Conservation (phyloP, 2,888 invertebrate genomes). For the Nomada hirtipes region DNA sequence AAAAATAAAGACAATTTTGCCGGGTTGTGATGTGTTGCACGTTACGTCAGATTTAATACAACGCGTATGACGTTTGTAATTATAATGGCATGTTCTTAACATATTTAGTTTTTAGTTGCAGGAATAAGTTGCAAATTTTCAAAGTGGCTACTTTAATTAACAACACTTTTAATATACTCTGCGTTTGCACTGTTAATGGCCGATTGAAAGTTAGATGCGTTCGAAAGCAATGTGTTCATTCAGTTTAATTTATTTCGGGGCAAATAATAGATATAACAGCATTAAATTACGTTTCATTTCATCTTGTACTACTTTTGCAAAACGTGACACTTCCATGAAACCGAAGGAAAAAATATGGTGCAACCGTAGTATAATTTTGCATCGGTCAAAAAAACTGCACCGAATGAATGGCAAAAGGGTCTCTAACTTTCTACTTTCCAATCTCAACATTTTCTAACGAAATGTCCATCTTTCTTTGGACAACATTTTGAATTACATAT, state of each 20-base stretch:
- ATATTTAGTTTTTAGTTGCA: background rate
- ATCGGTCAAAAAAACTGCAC: background rate
- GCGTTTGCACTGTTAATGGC: too few species aligned
- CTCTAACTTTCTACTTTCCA: constrained; percentile 32
- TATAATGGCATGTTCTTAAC: background rate
- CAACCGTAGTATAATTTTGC: too few species aligned
- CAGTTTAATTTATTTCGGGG: too few species aligned
- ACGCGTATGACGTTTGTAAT: background rate
- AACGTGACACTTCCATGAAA: too few species aligned
- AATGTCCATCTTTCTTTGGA: constrained; percentile 38
- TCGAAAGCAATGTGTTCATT: too few species aligned
- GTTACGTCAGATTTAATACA: background rate
- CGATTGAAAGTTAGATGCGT: too few species aligned
- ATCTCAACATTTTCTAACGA: constrained; percentile 27
- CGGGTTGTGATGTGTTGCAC: constrained; percentile 5
- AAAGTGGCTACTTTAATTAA: background rate
- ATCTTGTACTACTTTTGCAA: too few species aligned
- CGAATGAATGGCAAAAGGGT: constrained; percentile 32
- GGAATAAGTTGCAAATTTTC: too few species aligned
- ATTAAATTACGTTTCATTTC: too few species aligned
- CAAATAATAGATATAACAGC: too few species aligned
- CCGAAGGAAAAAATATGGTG: too few species aligned
- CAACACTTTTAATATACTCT: background rate
- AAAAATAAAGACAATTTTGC: constrained; percentile 35
- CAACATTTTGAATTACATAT: constrained; percentile 39